Conservation (phyloP, 1,140 invertebrate genomes). For the Lepidotrigona ventralis region DNA sequence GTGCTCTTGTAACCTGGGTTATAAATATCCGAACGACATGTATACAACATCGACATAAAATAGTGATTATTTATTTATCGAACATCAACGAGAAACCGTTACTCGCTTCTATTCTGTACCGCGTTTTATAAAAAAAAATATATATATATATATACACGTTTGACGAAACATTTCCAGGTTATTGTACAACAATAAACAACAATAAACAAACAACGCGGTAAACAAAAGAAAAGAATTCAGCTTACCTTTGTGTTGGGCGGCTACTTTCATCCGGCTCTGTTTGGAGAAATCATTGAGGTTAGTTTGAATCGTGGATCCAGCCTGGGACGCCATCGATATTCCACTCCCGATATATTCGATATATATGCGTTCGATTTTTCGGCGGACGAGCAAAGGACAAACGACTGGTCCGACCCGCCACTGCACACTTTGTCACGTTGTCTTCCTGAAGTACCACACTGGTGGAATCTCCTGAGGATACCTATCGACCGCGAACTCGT, state of each 20-base stretch:
- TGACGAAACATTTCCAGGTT: background rate
- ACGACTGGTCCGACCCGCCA: constrained; percentile 33
- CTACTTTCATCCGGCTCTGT: background rate
- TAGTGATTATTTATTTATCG: background rate
- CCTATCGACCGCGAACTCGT: constrained; percentile 54
- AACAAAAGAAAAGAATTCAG: too few relatives aligned
- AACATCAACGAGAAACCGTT: background rate
- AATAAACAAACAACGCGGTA: too few relatives aligned
- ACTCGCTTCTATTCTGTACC: too few relatives aligned
- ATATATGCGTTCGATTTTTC: background rate
- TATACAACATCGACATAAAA: constrained; percentile 10
- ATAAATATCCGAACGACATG: constrained; percentile 37
- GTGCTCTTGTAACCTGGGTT: constrained; percentile 7
- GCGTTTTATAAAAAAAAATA: background rate
- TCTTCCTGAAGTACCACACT: constrained; percentile 5
- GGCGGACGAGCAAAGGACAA: background rate
- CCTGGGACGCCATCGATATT: constrained; percentile 28
- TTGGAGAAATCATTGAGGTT: background rate
- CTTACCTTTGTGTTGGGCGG: constrained; percentile 19
- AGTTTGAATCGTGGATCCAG: background rate
- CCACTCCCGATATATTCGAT: background rate
- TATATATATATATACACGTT: too few relatives aligned
- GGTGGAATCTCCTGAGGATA: constrained; percentile 57
- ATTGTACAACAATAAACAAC: too few relatives aligned
- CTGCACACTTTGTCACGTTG: constrained; percentile 30